These are phyloP conservation scores for Ligdia adustata DNA, from an alignment of 2,888 invertebrate species.

Conservation along the genomic window DNA sequence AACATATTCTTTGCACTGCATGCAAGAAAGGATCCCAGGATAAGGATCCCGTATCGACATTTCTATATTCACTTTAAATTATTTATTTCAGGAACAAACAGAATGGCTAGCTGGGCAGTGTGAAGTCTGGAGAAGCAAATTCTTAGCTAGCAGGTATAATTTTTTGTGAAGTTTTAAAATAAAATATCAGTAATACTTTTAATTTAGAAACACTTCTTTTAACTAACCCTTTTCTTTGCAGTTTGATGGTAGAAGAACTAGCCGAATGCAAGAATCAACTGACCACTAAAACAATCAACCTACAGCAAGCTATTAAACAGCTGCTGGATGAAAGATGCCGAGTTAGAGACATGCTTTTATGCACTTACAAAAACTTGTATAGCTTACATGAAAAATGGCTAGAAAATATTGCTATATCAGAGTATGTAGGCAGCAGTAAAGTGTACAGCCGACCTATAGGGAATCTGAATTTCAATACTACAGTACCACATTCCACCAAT, in stretches of 20 bases:
- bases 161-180: constrained; percentile 12
- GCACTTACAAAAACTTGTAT: constrained; percentile 85
- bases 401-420: constrained; percentile 71
- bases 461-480: constrained; percentile 76
- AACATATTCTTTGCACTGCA: too few species aligned
- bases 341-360: constrained; percentile 85
- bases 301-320: constrained; percentile 87
- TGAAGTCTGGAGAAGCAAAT: constrained; percentile 98
- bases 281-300: constrained; percentile 87
- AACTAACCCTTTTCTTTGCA: constrained; percentile 59
- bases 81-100: constrained; percentile 88
- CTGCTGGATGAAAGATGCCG: constrained; percentile 88
- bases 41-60: neutral
- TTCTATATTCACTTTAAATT: neutral
- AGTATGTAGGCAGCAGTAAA: constrained; percentile 64
- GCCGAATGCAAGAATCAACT: constrained; percentile 93
- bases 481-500: constrained; percentile 82
- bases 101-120: constrained; percentile 97
- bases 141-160: constrained; percentile 93
- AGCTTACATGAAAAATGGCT: constrained; percentile 77
- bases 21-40: too few species aligned
- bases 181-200: neutral
- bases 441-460: constrained; percentile 72
- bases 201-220: neutral
- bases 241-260: constrained; percentile 96